Evolutionary conservation across 2,888 invertebrate species (phyloP), one percentile per base, ranked within the genome.

Genomic region (Epistrophe grossulariae): DNA sequence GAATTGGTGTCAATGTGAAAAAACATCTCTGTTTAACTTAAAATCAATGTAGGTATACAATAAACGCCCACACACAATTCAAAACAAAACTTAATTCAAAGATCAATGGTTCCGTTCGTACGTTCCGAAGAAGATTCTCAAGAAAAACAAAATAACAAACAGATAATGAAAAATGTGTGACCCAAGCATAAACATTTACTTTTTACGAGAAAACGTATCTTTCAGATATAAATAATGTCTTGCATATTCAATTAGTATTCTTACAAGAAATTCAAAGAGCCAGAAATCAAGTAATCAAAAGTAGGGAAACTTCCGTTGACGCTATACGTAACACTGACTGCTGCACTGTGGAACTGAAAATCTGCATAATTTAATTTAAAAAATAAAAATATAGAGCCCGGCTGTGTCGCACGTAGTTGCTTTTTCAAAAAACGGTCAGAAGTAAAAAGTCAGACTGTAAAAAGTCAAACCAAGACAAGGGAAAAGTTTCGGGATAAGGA

Each of bases 181-280:
- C 71, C 59, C 15, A 64, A 66, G 57, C 17, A 79, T 84, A 76
- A 84, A 79, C 71, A 79, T 66, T 76, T 15, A 71, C 40, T 70
- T n/a, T 71, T 84, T 74, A 84, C 60, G 76, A 72, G 59, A 19
- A 64, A 81, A 43, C 35, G 19, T 62, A 38, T 48, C 68, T 73
- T 68, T 43, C 8, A 17, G 8, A 57, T 71, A 57, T 71, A 28
- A 60, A 55, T n/a, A 31, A 45, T 70, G 15, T 68, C 59, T 35
- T 64, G 60, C 60, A 73, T n/a, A n/a, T 68, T 68, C 68, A 68
- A 83, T 70, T 74, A 68, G 68, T 50, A 4, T 17, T 48, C 19
- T 19, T 50, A 7, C 17, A 10, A 9, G 17, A 31, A 17, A 9
- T 13, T 4, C 5, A 45, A 28, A 45, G 31, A 45, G 6, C 5